Conservation (phyloP, 2,797 vertebrate species). For the Knipowitschia caucasica region DNA sequence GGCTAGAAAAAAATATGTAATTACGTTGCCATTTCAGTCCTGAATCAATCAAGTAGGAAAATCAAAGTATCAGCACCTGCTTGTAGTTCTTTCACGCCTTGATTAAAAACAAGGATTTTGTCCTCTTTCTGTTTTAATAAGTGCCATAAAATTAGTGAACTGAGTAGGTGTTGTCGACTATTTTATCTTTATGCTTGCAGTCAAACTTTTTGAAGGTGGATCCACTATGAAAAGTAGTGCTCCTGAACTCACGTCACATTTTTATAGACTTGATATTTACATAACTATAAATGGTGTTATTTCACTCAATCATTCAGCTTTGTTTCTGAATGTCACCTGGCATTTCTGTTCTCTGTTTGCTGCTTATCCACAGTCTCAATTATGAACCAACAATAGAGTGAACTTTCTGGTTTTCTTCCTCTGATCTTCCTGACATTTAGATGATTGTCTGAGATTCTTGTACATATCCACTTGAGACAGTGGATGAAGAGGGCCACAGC, state of each 20-base stretch:
- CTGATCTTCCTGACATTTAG: conserved; percentile 44
- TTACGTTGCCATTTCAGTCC: conserved; percentile 32
- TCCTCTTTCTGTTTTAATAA: background rate
- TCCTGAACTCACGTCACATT: background rate
- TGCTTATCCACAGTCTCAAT: conserved; percentile 39
- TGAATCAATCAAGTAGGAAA: conserved; percentile 21
- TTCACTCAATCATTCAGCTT: conserved; percentile 24
- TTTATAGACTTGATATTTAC: conserved; percentile 17
- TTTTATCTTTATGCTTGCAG: too few relatives aligned
- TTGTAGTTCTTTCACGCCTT: background rate
- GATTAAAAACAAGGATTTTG: background rate
- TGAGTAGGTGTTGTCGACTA: background rate
- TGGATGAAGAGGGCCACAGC: conserved; percentile 58
- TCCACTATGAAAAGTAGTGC: background rate
- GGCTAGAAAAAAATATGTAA: conserved; percentile 19
- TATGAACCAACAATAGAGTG: conserved; percentile 44
- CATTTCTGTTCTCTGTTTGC: conserved; percentile 33
- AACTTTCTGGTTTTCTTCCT: conserved; percentile 44
- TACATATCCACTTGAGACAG: conserved; percentile 42
- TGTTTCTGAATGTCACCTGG: conserved; percentile 46
- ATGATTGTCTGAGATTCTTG: conserved; percentile 37
- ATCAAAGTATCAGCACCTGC: conserved; percentile 12
- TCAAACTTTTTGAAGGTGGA: background rate
- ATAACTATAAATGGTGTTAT: conserved; percentile 18
- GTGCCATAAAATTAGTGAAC: background rate